Evolutionary conservation across 2,797 vertebrate genomes (phyloP).

Genomic region (Luscinia megarhynchos): DNA sequence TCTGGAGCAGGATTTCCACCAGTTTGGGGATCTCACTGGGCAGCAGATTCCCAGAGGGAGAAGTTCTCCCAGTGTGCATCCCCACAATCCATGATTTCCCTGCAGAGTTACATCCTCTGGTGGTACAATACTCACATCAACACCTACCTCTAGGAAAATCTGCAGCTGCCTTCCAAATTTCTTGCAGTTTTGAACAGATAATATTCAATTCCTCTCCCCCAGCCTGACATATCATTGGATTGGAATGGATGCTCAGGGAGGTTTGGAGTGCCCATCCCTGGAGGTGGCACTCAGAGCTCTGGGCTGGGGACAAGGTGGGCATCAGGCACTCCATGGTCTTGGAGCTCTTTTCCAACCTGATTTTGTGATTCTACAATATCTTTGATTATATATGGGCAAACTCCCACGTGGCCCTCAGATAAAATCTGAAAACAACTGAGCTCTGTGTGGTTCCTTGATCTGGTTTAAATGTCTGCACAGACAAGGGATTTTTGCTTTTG

Average conservation of each 20-base stretch:
- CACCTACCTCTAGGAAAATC: neutral
- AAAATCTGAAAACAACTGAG: neutral
- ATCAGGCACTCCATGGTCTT: fast-evolving
- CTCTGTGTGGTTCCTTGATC: neutral
- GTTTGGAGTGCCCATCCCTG: neutral
- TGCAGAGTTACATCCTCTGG: no score
- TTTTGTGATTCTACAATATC: neutral
- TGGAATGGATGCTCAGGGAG: neutral
- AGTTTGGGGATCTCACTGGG: neutral
- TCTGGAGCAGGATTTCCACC: neutral
- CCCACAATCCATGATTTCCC: neutral
- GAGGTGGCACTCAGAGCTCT: neutral
- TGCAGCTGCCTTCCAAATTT: neutral
- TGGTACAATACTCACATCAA: neutral
- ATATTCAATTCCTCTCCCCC: fast-evolving
- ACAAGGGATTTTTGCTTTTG: neutral
- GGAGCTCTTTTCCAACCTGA: neutral
- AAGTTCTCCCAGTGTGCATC: neutral
- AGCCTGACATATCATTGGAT: fast-evolving
- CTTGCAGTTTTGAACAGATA: neutral
- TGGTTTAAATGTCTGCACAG: neutral
- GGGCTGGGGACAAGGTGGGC: neutral
- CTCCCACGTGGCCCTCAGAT: neutral
- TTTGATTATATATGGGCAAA: neutral
- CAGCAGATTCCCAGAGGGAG: neutral